Conservation (phyloP, 1,140 invertebrate genomes). For the Harpegnathos saltator region DNA sequence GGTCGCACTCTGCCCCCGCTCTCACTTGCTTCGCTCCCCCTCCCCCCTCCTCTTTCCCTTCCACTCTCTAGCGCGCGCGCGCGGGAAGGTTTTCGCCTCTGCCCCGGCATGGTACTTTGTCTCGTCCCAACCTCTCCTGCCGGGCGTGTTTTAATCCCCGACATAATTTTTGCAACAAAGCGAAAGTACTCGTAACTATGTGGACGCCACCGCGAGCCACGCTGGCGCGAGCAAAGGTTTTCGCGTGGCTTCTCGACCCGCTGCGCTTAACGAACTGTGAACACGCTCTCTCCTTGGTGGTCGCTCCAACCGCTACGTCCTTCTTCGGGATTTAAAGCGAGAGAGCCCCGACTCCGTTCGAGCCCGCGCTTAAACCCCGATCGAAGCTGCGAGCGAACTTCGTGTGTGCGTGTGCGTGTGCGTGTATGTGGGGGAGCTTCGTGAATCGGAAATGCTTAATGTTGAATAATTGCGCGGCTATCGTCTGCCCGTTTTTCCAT, state of each 20-base stretch:
- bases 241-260: slow-evolving; percentile 15
- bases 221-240: slow-evolving; percentile 47
- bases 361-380: not conserved
- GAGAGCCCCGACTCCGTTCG: not conserved
- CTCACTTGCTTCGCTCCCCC: too few relatives aligned
- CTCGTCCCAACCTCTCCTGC: slow-evolving; percentile 12
- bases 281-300: not conserved
- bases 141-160: slow-evolving; percentile 59
- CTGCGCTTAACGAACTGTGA: slow-evolving; percentile 40
- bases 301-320: not conserved
- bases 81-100: slow-evolving; percentile 11
- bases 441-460: too few relatives aligned
- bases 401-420: too few relatives aligned
- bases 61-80: not conserved
- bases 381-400: not conserved
- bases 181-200: slow-evolving; percentile 42
- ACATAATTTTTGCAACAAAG: slow-evolving; percentile 70
- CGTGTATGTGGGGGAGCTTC: too few relatives aligned
- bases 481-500: not conserved
- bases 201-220: slow-evolving; percentile 42
- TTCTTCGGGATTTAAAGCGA: slow-evolving; percentile 7
- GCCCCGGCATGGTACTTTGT: slow-evolving; percentile 37
- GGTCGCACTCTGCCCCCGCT: not conserved
- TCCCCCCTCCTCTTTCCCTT: too few relatives aligned
- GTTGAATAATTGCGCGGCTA: not conserved